A percentile compares a stretch with the other conserved stretches of the same genome.
These are phyloP conservation scores for Hemistola chrysoprasaria DNA, from an alignment of 2,888 invertebrate species.

Conservation along the genomic window DNA sequence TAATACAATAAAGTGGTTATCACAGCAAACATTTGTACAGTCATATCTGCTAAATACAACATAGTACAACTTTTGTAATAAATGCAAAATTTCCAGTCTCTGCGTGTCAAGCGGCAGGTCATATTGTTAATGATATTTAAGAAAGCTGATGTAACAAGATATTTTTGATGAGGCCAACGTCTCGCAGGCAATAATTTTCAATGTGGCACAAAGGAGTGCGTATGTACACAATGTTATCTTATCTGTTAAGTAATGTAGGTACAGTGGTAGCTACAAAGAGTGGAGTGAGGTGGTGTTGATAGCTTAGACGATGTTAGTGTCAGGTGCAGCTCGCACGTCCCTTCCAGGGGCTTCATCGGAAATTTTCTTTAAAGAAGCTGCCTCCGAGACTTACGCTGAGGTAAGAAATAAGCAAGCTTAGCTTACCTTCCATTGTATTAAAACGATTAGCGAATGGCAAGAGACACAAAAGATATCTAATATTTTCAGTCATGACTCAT, in stretches of 20 bases:
- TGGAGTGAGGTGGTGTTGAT: conserved; percentile 39
- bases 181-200: conserved; percentile 42
- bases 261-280: conserved; percentile 46
- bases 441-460: too few species aligned
- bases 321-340: conserved; percentile 64
- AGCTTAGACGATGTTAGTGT: conserved; percentile 67
- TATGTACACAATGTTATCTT: conserved; percentile 56
- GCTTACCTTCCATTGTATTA: too few species aligned
- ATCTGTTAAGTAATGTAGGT: conserved; percentile 57
- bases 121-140: conserved; percentile 10
- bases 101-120: neutral
- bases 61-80: too few species aligned
- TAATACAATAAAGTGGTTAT: too few species aligned
- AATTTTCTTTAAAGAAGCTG: conserved; percentile 30
- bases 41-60: too few species aligned
- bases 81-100: too few species aligned
- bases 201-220: conserved; percentile 45
- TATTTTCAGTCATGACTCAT: too few species aligned
- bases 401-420: conserved; percentile 34
- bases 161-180: conserved; percentile 18
- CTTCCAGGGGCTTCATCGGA: conserved; percentile 37
- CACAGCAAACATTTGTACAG: too few species aligned
- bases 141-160: conserved; percentile 17
- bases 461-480: too few species aligned
- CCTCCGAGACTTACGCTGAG: conserved; percentile 42